These are phyloP conservation scores for Pocillopora meandrina DNA, from an alignment of 92 coral and sea anemone genomes.

Conservation along the genomic window DNA sequence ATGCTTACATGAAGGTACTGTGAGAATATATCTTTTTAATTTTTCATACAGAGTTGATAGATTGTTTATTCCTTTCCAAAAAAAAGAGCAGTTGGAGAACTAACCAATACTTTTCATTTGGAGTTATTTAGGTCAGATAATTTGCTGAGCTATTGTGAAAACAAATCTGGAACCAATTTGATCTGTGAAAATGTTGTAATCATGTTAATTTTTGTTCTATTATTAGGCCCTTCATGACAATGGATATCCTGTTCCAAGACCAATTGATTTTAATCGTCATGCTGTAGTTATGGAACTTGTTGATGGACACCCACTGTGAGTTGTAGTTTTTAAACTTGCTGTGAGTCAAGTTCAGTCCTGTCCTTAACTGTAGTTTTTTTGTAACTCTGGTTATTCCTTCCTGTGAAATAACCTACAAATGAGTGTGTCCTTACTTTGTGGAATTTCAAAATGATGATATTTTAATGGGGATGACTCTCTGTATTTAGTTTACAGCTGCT, in stretches of 20 bases:
- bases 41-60: too few species aligned
- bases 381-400: too few species aligned
- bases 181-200: not conserved
- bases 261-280: conserved; percentile 92
- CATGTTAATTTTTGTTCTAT: not conserved
- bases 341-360: too few species aligned
- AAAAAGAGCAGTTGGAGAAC: too few species aligned
- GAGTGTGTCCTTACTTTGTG: not conserved
- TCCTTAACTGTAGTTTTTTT: too few species aligned
- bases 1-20: conserved; percentile 91
- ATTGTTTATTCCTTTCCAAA: too few species aligned
- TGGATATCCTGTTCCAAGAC: conserved; percentile 92
- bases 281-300: conserved; percentile 96
- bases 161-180: too few species aligned
- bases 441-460: not conserved
- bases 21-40: too few species aligned
- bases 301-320: conserved; percentile 95
- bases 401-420: too few species aligned
- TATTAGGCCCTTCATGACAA: conserved; percentile 88
- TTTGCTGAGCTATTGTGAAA: too few species aligned
- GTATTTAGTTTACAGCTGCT: not conserved
- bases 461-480: not conserved
- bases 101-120: too few species aligned
- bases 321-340: not conserved
- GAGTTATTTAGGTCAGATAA: too few species aligned